A percentile compares a stretch with the other conserved stretches of the same genome.
These are phyloP conservation scores for Thamnaconus septentrionalis DNA, from an alignment of 2,113 vertebrate genomes.

Conservation along the genomic window DNA sequence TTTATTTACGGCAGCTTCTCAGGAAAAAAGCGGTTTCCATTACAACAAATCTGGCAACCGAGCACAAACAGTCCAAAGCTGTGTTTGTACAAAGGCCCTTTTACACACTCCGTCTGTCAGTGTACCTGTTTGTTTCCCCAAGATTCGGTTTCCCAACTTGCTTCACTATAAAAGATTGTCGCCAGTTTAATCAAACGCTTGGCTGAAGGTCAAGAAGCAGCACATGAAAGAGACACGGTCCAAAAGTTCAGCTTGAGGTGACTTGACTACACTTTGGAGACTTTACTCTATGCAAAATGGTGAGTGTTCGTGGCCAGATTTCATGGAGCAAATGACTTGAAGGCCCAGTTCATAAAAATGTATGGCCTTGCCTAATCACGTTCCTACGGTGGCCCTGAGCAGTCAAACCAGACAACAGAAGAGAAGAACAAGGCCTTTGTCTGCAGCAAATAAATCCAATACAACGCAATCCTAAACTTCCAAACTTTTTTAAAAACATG, in stretches of 20 bases:
- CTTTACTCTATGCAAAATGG: too few species aligned
- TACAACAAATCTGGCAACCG: conserved; percentile 28
- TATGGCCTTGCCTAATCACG: not conserved
- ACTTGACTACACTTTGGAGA: too few species aligned
- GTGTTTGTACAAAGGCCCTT: conserved; percentile 1
- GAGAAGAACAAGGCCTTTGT: not conserved
- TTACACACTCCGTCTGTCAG: not conserved
- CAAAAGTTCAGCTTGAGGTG: not conserved
- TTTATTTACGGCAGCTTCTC: conserved; percentile 28
- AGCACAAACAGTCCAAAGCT: conserved; percentile 14
- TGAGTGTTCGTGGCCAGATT: too few species aligned
- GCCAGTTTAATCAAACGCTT: not conserved
- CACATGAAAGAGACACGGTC: not conserved
- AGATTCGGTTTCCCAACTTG: not conserved
- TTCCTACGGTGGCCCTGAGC: not conserved
- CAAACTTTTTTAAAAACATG: too few species aligned
- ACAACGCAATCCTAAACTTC: too few species aligned
- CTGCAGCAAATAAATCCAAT: not conserved
- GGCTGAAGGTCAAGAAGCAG: too few species aligned
- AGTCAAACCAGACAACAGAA: not conserved
- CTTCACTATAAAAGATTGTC: conserved; percentile 16
- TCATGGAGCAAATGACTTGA: too few species aligned
- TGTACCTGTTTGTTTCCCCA: conserved; percentile 10
- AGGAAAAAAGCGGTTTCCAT: conserved; percentile 1
- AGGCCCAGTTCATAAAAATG: too few species aligned